Evolutionary conservation across 2,797 vertebrate species (phyloP).

Genomic region (Brachyrhaphis roseni): DNA sequence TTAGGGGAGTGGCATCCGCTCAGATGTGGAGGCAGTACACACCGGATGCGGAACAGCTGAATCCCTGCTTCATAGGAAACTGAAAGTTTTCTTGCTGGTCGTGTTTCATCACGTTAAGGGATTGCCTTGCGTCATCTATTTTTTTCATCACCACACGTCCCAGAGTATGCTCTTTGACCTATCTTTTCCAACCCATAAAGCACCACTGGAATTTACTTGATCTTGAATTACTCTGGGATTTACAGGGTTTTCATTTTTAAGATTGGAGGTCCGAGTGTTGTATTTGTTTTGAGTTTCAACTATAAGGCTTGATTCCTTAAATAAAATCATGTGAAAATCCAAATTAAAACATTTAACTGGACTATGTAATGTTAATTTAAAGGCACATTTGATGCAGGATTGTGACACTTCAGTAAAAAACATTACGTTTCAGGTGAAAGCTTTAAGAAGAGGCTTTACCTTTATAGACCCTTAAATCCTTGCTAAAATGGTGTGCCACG

Average conservation of each 20-base stretch:
- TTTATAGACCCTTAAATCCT: slow-evolving; percentile 6
- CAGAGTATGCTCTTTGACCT: neutral
- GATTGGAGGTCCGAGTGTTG: neutral
- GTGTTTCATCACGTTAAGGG: neutral
- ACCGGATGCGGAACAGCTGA: neutral
- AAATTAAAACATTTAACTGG: neutral
- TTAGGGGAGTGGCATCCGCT: no score
- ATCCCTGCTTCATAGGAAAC: slow-evolving; percentile 22
- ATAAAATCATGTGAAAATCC: neutral
- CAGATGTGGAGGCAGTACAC: neutral
- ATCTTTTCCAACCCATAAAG: neutral
- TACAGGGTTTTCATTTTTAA: neutral
- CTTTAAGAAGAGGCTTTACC: slow-evolving; percentile 1
- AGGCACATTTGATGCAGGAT: neutral
- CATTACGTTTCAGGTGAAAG: neutral
- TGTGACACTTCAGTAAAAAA: neutral
- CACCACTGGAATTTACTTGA: neutral
- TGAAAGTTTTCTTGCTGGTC: slow-evolving; percentile 21
- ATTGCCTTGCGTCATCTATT: neutral
- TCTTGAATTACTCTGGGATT: neutral
- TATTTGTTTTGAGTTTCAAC: neutral
- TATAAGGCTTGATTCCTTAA: neutral
- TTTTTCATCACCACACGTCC: slow-evolving; percentile 20
- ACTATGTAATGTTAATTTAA: neutral
- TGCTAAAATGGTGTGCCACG: slow-evolving; percentile 16